Evolutionary conservation across 1,140 invertebrate species (phyloP).

Genomic region (Prorops nasuta): DNA sequence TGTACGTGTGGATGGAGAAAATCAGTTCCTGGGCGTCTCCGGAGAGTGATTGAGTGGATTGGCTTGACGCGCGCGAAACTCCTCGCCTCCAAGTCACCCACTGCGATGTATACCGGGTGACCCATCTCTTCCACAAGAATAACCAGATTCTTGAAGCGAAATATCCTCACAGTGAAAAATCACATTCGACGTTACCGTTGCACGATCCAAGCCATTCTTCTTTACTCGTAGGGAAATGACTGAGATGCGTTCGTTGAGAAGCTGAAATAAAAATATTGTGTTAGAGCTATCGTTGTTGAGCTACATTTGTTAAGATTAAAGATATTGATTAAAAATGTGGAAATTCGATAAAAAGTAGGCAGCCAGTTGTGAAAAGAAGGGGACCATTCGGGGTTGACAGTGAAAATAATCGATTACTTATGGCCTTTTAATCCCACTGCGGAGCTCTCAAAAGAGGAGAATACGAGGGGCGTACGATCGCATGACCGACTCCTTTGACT

Average conservation of each 20-base stretch:
- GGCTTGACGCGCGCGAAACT: constrained; percentile 22
- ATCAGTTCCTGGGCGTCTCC: constrained; percentile 9
- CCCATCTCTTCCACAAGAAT: no score
- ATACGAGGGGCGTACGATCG: constrained; percentile 7
- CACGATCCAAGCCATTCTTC: no score
- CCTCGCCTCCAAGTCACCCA: constrained; percentile 17
- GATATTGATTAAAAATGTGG: constrained; percentile 13
- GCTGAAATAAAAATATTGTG: no score
- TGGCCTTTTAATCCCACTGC: constrained; percentile 6
- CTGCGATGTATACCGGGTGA: no score
- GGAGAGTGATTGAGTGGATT: constrained; percentile 24
- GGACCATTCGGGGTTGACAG: no score
- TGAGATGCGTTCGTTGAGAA: no score
- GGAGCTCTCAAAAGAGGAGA: constrained; percentile 1
- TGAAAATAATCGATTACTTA: constrained; percentile 18
- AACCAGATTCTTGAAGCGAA: no score
- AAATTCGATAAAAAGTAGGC: constrained; percentile 6
- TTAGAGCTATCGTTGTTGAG: no score
- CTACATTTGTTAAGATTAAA: no score
- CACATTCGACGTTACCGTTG: no score
- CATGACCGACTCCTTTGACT: constrained; percentile 14
- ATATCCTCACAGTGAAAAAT: no score
- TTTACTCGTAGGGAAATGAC: no score
- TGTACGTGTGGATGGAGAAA: not conserved
- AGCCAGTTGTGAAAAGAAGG: constrained; percentile 3